Evolutionary conservation across 2,797 vertebrate genomes (phyloP).

Genomic region (Botia almorhae): DNA sequence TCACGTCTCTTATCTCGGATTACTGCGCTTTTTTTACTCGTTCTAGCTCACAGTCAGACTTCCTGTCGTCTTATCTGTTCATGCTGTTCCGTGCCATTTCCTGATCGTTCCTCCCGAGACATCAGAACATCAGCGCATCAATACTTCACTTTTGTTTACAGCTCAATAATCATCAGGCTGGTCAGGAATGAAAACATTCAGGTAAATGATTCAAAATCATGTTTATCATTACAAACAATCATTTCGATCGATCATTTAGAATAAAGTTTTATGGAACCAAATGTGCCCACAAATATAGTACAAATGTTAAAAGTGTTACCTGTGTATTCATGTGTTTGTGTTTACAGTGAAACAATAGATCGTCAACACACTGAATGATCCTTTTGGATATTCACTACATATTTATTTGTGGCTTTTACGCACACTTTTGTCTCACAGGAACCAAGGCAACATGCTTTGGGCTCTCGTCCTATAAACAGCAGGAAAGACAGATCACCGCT

Average conservation of each 20-base stretch:
- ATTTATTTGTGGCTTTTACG: not conserved
- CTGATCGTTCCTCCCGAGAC: not conserved
- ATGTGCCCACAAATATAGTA: no score
- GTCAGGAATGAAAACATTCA: no score
- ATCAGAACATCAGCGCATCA: not conserved
- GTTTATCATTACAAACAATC: no score
- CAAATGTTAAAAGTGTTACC: no score
- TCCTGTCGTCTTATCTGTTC: slow-evolving; percentile 76
- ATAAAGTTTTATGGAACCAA: no score
- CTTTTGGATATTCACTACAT: not conserved
- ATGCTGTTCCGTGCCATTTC: slow-evolving; percentile 22
- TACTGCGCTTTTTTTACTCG: slow-evolving; percentile 78
- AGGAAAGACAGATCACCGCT: slow-evolving; percentile 56
- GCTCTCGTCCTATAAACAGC: slow-evolving; percentile 27
- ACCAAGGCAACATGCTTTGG: not conserved
- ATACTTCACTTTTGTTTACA: no score
- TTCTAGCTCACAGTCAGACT: slow-evolving; percentile 67
- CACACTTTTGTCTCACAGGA: not conserved
- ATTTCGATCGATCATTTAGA: no score
- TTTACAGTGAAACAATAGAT: not conserved
- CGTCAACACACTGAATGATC: not conserved
- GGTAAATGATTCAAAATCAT: no score
- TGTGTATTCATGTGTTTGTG: no score
- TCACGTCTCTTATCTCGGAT: slow-evolving; percentile 73
- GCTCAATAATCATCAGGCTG: no score